These are phyloP conservation scores for Semnopithecus entellus DNA, from an alignment of 2,113 vertebrate species.

Conservation along the genomic window DNA sequence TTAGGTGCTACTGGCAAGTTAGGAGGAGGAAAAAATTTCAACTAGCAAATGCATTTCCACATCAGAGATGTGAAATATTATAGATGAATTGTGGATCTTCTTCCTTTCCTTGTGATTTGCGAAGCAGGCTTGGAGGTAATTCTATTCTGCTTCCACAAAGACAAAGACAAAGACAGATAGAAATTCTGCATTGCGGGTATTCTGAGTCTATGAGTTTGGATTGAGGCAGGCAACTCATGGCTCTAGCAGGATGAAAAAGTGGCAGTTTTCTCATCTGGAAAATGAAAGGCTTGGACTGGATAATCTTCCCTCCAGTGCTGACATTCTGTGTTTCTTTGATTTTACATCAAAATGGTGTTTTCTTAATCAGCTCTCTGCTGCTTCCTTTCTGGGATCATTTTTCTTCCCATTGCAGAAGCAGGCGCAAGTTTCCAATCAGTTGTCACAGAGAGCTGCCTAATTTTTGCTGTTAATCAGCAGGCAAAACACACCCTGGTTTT, in stretches of 20 bases:
- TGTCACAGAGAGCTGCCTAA: neutral
- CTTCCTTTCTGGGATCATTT: slow-evolving; percentile 50
- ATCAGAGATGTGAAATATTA: neutral
- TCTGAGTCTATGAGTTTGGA: neutral
- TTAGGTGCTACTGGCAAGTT: neutral
- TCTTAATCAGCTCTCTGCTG: slow-evolving; percentile 60
- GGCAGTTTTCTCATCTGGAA: slow-evolving; percentile 64
- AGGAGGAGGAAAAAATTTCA: neutral
- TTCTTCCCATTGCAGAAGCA: slow-evolving; percentile 54
- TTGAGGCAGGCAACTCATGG: neutral
- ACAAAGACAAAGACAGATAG: slow-evolving; percentile 58
- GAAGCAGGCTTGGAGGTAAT: neutral
- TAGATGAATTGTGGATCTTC: neutral
- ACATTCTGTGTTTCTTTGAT: slow-evolving; percentile 52
- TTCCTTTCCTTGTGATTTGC: neutral
- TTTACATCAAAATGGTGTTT: slow-evolving; percentile 62
- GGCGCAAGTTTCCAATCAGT: neutral
- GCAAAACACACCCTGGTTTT: neutral
- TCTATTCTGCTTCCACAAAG: slow-evolving; percentile 9
- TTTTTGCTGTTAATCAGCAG: neutral
- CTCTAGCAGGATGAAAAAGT: slow-evolving; percentile 46
- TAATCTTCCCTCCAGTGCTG: slow-evolving; percentile 32
- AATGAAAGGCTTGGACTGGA: slow-evolving; percentile 50
- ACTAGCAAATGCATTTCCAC: neutral
- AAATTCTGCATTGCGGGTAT: neutral